Conservation (phyloP, 2,113 vertebrate species). For the Rhadina sibilatrix region DNA sequence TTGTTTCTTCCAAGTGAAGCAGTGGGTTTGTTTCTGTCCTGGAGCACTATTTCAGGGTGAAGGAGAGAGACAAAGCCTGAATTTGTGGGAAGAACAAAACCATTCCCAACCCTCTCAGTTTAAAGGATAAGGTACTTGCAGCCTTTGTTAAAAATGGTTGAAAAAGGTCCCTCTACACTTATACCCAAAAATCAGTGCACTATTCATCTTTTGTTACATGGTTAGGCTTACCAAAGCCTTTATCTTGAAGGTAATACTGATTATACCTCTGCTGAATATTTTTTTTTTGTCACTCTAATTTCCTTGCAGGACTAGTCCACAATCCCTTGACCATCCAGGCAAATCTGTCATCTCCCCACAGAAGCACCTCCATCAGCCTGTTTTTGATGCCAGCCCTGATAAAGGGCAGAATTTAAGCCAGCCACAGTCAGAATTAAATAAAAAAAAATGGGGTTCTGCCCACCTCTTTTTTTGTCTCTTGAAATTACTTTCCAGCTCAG, state of each 20-base stretch:
- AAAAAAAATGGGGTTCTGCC: constrained; percentile 9
- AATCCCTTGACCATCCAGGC: background rate
- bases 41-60: background rate
- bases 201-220: background rate
- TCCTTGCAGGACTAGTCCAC: background rate
- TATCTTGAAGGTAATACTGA: background rate
- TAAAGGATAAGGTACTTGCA: background rate
- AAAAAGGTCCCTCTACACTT: background rate
- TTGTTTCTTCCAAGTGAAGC: background rate
- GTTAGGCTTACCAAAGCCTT: background rate
- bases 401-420: constrained; percentile 58
- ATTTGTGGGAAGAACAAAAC: background rate
- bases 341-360: background rate
- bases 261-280: background rate
- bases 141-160: background rate
- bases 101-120: background rate
- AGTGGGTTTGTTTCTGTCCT: background rate
- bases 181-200: background rate
- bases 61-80: background rate
- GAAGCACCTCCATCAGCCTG: background rate
- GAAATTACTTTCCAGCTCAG: constrained; percentile 67
- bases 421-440: constrained; percentile 45
- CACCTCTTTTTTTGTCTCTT: constrained; percentile 50
- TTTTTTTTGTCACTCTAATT: background rate
- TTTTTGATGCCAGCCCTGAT: constrained; percentile 38